These are phyloP conservation scores for Lagopus leucura DNA, from an alignment of 2,113 vertebrate genomes.

Conservation along the genomic window DNA sequence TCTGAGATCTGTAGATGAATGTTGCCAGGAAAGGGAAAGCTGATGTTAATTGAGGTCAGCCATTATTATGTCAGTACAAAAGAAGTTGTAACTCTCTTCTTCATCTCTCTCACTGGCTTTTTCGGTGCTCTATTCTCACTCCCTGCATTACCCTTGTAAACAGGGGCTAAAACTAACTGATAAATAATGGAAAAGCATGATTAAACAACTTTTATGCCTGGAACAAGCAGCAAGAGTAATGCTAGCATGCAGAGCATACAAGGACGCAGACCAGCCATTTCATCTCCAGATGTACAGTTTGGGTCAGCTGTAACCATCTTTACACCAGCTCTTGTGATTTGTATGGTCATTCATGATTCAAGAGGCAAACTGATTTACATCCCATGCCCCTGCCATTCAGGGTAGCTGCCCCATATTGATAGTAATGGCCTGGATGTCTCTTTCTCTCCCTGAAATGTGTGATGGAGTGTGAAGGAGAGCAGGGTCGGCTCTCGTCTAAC, in stretches of 20 bases:
- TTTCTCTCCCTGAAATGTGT: background rate
- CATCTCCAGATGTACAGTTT: background rate
- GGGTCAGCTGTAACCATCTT: background rate
- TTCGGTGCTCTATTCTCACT: background rate
- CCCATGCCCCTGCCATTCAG: background rate
- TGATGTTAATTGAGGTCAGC: background rate
- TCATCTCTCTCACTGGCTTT: background rate
- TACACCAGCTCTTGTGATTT: background rate
- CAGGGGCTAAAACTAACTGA: background rate
- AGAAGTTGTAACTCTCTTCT: background rate
- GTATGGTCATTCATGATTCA: background rate
- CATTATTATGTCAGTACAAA: background rate
- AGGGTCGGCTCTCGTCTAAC: background rate
- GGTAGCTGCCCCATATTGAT: background rate
- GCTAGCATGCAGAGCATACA: accelerated
- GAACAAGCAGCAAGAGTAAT: background rate
- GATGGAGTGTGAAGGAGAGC: background rate
- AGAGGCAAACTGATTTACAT: background rate
- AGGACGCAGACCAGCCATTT: background rate
- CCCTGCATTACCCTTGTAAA: background rate
- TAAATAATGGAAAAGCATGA: background rate
- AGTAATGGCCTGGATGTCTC: background rate
- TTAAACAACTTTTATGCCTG: background rate
- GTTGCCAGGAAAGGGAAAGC: background rate
- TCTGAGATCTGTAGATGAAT: background rate